These are phyloP conservation scores for Eupithecia subfuscata DNA, from an alignment of 2,888 invertebrate genomes.

Conservation along the genomic window DNA sequence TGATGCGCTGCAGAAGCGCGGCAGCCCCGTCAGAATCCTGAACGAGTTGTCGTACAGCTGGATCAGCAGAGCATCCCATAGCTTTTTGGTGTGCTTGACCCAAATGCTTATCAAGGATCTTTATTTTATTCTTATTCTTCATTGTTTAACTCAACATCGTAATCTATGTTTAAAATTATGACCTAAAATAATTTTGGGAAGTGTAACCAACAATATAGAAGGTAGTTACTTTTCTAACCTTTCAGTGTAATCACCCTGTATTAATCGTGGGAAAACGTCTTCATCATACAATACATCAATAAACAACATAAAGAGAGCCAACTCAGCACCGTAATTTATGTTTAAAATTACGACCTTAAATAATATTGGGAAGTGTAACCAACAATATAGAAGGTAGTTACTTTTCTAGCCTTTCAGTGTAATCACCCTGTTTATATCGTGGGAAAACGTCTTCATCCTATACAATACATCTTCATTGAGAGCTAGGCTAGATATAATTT, in stretches of 20 bases:
- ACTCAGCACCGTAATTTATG: too few species aligned
- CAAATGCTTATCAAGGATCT: too few species aligned
- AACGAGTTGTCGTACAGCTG: too few species aligned
- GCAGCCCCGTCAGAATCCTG: too few species aligned
- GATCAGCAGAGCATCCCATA: too few species aligned
- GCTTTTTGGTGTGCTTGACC: too few species aligned
- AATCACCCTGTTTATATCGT: neutral
- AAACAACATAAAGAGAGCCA: too few species aligned
- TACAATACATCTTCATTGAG: neutral
- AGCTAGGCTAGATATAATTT: slow-evolving; percentile 11
- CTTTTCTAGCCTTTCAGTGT: neutral
- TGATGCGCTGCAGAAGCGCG: too few species aligned
- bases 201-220: neutral
- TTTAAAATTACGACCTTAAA: neutral
- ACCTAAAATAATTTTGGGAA: neutral
- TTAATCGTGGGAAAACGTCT: neutral
- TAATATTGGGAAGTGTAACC: neutral
- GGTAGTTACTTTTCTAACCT: neutral
- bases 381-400: neutral
- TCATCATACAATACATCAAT: neutral
- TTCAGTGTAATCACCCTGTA: neutral
- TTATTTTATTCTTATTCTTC: too few species aligned
- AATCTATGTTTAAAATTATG: neutral
- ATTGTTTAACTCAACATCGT: too few species aligned
- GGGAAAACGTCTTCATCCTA: neutral